Conservation (phyloP, 2,888 invertebrate species). For the Gari tellinella region DNA sequence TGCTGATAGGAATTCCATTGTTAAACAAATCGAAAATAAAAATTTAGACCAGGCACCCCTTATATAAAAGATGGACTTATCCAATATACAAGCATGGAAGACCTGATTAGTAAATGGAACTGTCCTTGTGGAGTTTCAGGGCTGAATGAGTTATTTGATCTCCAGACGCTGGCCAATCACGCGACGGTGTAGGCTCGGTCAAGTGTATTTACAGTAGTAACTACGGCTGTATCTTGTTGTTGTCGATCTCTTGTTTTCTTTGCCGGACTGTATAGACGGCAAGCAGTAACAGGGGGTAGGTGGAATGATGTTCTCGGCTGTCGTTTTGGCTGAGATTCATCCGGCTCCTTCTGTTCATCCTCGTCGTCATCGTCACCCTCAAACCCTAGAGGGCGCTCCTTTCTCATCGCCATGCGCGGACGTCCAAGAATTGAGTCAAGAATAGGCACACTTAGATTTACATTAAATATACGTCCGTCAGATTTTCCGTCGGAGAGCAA, state of each 20-base stretch:
- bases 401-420: slow-evolving; percentile 48
- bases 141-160: no score
- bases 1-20: no score
- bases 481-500: slow-evolving; percentile 47
- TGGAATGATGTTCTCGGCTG: slow-evolving; percentile 29
- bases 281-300: slow-evolving; percentile 52
- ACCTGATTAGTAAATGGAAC: no score
- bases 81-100: no score
- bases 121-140: no score
- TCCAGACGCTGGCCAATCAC: no score
- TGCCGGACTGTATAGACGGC: slow-evolving; percentile 45
- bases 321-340: slow-evolving; percentile 22
- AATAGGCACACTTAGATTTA: slow-evolving; percentile 45
- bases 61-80: no score
- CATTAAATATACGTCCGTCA: slow-evolving; percentile 57
- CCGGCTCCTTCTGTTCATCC: slow-evolving; percentile 21
- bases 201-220: no score
- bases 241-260: slow-evolving; percentile 15
- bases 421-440: slow-evolving; percentile 52
- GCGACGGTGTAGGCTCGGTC: no score
- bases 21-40: no score
- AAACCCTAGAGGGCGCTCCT: slow-evolving; percentile 54
- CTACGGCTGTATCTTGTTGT: no score
- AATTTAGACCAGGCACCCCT: no score
- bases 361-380: slow-evolving; percentile 27